These are phyloP conservation scores for Bovichtus diacanthus DNA, from an alignment of 2,797 vertebrate genomes.

Conservation along the genomic window DNA sequence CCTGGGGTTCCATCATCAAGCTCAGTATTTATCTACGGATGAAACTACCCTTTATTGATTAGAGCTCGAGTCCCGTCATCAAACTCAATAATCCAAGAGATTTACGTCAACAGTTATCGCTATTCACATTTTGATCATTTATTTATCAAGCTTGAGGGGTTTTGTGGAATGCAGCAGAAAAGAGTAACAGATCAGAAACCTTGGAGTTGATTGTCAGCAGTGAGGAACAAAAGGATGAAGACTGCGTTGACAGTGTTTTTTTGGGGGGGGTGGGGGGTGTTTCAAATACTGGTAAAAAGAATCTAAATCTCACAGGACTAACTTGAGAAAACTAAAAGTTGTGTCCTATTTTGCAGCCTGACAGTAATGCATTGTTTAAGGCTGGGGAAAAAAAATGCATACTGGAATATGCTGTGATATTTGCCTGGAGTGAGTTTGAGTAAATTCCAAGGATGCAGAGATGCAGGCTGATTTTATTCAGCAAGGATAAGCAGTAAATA, in stretches of 20 bases:
- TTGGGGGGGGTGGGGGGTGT: neutral
- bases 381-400: neutral
- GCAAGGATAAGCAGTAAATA: slow-evolving; percentile 59
- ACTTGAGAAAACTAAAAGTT: slow-evolving; percentile 23
- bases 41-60: slow-evolving; percentile 49
- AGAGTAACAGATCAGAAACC: slow-evolving; percentile 55
- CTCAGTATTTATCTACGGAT: slow-evolving; percentile 44
- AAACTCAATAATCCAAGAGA: slow-evolving; percentile 42
- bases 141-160: slow-evolving; percentile 48
- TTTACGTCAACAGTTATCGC: slow-evolving; percentile 35
- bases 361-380: slow-evolving; percentile 52
- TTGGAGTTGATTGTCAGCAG: slow-evolving; percentile 43
- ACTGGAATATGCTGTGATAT: slow-evolving; percentile 57
- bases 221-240: slow-evolving; percentile 30
- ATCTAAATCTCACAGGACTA: slow-evolving; percentile 29
- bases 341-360: slow-evolving; percentile 49
- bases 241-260: slow-evolving; percentile 1
- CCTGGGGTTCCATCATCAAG: slow-evolving; percentile 32
- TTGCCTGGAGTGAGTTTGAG: slow-evolving; percentile 55
- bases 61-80: slow-evolving; percentile 43
- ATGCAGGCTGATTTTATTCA: slow-evolving; percentile 59
- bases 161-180: slow-evolving; percentile 22
- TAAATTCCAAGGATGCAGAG: slow-evolving; percentile 43
- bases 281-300: slow-evolving; percentile 13
- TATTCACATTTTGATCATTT: slow-evolving; percentile 65